Conservation (phyloP, 2,113 vertebrate genomes). For the Mesocricetus auratus region DNA sequence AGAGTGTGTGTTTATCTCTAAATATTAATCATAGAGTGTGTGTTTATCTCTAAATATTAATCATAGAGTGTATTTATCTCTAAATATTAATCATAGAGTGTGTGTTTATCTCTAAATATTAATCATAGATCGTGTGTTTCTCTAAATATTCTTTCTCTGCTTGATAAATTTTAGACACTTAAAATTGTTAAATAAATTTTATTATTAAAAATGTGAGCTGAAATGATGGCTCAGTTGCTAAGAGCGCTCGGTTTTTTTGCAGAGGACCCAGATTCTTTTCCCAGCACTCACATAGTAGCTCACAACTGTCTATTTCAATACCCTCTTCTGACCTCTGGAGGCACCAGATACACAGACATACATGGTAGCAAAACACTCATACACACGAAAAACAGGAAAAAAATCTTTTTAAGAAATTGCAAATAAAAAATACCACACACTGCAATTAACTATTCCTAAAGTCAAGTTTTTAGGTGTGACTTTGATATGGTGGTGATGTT, state of each 20-base stretch:
- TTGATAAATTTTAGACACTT: not conserved
- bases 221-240: not conserved
- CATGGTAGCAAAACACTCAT: not conserved
- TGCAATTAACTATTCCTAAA: not conserved
- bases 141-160: slow-evolving; percentile 19
- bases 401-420: not conserved
- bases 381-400: not conserved
- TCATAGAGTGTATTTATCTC: too few species aligned
- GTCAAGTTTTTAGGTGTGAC: not conserved
- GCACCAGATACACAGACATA: not conserved
- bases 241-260: not conserved
- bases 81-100: too few species aligned
- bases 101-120: too few species aligned
- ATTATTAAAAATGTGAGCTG: not conserved
- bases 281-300: not conserved
- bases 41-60: too few species aligned
- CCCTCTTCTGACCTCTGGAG: not conserved
- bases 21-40: too few species aligned
- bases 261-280: not conserved
- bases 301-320: too few species aligned
- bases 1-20: too few species aligned
- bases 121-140: too few species aligned
- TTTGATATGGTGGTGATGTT: too few species aligned
- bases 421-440: not conserved
- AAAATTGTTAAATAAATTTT: not conserved